phyloP scores from a whole-genome alignment of 2,113 vertebrate species.

The Dunckerocampus dactyliophorus region DNA sequence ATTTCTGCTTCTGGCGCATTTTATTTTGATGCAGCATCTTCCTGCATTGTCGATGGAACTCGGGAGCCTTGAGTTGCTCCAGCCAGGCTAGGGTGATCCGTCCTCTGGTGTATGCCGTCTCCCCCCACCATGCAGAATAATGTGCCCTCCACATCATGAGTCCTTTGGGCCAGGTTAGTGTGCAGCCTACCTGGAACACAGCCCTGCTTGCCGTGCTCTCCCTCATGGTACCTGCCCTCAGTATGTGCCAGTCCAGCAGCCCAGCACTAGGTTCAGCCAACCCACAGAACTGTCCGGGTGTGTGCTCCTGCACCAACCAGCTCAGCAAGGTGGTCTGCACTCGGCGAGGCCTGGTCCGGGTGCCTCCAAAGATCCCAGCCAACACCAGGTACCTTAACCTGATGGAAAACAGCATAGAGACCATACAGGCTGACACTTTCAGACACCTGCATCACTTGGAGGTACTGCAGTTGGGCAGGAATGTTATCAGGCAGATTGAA shows the following conservation, averaged over 20 bases:
- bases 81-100: slow-evolving; percentile 86
- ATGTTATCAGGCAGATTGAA: slow-evolving; percentile 95
- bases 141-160: slow-evolving; percentile 98
- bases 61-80: slow-evolving; percentile 81
- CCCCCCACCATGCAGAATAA: slow-evolving; percentile 95
- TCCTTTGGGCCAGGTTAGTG: slow-evolving; percentile 97
- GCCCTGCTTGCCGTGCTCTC: slow-evolving; percentile 87
- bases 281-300: slow-evolving; percentile 90
- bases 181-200: slow-evolving; percentile 93
- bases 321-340: slow-evolving; percentile 98
- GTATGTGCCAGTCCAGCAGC: slow-evolving; percentile 77
- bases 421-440: slow-evolving; percentile 96
- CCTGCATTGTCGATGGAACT: slow-evolving; percentile 82
- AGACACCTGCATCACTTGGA: slow-evolving; percentile 94
- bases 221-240: slow-evolving; percentile 87
- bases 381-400: slow-evolving; percentile 95
- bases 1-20: slow-evolving; percentile 27
- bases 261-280: slow-evolving; percentile 72
- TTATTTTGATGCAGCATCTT: slow-evolving; percentile 59
- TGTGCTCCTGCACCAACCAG: slow-evolving; percentile 96
- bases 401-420: slow-evolving; percentile 98
- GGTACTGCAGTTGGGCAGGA: slow-evolving; percentile 93
- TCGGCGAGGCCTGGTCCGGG: slow-evolving; percentile 84
- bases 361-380: slow-evolving; percentile 89
- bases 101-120: slow-evolving; percentile 83